A percentile compares a stretch with the other conserved stretches of the same genome.
Evolutionary conservation across 2,113 vertebrate genomes (phyloP).

Genomic region (Crocuta crocuta): DNA sequence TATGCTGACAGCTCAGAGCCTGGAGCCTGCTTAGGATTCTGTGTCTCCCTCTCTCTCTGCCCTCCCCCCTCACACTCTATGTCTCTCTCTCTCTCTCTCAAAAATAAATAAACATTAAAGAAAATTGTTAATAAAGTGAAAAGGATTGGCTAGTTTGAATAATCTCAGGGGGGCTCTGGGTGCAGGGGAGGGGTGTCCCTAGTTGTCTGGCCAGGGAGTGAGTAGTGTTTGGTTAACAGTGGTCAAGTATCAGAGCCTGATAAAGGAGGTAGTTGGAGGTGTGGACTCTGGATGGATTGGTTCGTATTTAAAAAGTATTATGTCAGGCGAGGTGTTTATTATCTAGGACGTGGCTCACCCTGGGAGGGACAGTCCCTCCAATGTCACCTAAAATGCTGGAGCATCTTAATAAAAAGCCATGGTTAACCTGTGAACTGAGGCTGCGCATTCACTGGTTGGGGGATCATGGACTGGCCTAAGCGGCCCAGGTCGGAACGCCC

Average conservation of each 20-base stretch:
- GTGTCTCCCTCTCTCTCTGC: no score
- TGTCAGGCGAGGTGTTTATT: background rate
- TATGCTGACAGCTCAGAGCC: no score
- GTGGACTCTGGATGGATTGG: background rate
- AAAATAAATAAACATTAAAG: background rate
- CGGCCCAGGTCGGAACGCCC: background rate
- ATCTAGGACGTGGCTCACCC: background rate
- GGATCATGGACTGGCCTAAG: background rate
- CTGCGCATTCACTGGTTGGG: accelerated
- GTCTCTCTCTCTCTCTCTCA: no score
- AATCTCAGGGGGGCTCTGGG: background rate
- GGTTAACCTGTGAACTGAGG: background rate
- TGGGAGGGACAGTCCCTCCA: background rate
- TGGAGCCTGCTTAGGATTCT: no score
- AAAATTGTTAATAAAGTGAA: no score
- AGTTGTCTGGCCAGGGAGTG: background rate
- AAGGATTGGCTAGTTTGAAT: background rate
- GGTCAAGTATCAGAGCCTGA: background rate
- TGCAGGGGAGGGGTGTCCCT: background rate
- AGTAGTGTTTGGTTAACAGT: background rate
- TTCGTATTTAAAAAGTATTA: background rate
- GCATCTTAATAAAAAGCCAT: background rate
- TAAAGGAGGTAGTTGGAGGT: background rate
- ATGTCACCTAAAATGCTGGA: background rate
- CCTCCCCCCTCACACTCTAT: no score